Conservation (phyloP, 2,113 vertebrate genomes). For the Chaenocephalus aceratus region DNA sequence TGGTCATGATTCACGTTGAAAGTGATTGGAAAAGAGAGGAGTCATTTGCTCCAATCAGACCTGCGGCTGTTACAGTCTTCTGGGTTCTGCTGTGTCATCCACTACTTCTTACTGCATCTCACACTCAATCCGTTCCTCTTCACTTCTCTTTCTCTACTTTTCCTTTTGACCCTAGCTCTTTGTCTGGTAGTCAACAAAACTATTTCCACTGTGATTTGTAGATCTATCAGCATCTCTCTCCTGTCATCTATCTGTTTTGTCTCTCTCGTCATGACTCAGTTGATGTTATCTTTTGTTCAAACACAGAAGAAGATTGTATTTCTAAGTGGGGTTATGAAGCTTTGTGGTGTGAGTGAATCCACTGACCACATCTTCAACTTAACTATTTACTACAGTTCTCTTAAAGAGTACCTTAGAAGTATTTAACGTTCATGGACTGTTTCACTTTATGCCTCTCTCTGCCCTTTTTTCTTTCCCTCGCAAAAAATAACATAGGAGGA, state of each 20-base stretch:
- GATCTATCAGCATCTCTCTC: conserved; percentile 17
- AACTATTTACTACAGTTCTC: conserved; percentile 76
- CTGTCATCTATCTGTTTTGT: neutral
- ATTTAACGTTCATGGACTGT: conserved; percentile 60
- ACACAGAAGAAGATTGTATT: conserved; percentile 48
- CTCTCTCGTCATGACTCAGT: neutral
- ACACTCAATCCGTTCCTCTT: neutral
- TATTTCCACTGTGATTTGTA: neutral
- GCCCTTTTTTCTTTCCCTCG: neutral
- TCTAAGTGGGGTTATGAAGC: conserved; percentile 47
- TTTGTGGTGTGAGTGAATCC: conserved; percentile 54
- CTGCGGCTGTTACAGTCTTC: conserved; percentile 28
- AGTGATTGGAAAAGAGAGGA: conserved; percentile 47
- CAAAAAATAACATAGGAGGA: conserved; percentile 42
- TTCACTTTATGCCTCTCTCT: conserved; percentile 36
- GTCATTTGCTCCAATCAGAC: conserved; percentile 59
- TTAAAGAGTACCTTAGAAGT: conserved; percentile 74
- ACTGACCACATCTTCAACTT: conserved; percentile 70
- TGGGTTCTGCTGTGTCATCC: conserved; percentile 17
- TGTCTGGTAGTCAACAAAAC: neutral
- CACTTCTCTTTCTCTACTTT: neutral
- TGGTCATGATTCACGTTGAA: conserved; percentile 32
- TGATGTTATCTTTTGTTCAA: conserved; percentile 67
- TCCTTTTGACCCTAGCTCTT: neutral
- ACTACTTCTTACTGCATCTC: neutral